Evolutionary conservation across 2,888 invertebrate genomes (phyloP).

Genomic region (Orthonychiurus folsomi): DNA sequence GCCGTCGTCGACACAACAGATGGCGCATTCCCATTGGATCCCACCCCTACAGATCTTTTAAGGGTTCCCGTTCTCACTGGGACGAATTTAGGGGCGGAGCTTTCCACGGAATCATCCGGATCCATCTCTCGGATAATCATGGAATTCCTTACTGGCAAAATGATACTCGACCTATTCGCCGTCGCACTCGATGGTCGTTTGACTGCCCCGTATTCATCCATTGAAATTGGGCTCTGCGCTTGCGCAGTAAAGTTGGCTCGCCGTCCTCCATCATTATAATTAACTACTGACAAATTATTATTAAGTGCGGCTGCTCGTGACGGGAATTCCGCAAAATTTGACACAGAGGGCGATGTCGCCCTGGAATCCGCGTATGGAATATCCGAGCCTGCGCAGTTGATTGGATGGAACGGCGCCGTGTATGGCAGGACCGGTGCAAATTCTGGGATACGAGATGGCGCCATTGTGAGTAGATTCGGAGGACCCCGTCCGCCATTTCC

Average conservation of each 20-base stretch:
- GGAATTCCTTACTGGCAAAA: slow-evolving; percentile 10
- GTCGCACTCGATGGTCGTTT: not conserved
- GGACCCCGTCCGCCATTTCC: slow-evolving; percentile 21
- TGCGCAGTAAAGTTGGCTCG: slow-evolving; percentile 10
- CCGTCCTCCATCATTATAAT: slow-evolving; percentile 16
- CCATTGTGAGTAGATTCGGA: slow-evolving; percentile 29
- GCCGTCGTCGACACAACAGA: not conserved
- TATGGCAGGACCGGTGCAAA: not conserved
- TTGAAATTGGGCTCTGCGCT: not conserved
- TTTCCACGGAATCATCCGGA: slow-evolving; percentile 31
- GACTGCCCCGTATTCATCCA: not conserved
- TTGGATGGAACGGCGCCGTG: not conserved
- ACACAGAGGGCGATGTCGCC: slow-evolving; percentile 31
- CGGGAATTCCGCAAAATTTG: not conserved
- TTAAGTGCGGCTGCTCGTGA: slow-evolving; percentile 13
- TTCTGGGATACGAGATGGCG: not conserved
- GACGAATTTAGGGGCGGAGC: slow-evolving; percentile 25
- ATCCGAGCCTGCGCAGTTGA: slow-evolving; percentile 6
- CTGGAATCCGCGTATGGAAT: slow-evolving; percentile 38
- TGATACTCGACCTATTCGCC: not conserved
- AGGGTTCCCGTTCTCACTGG: slow-evolving; percentile 36
- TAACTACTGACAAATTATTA: slow-evolving; percentile 15
- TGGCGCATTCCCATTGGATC: slow-evolving; percentile 20
- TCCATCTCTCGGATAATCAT: slow-evolving; percentile 36
- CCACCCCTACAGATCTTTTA: slow-evolving; percentile 36